phyloP scores from a whole-genome alignment of 2,888 invertebrate species.

The Trilocha varians region DNA sequence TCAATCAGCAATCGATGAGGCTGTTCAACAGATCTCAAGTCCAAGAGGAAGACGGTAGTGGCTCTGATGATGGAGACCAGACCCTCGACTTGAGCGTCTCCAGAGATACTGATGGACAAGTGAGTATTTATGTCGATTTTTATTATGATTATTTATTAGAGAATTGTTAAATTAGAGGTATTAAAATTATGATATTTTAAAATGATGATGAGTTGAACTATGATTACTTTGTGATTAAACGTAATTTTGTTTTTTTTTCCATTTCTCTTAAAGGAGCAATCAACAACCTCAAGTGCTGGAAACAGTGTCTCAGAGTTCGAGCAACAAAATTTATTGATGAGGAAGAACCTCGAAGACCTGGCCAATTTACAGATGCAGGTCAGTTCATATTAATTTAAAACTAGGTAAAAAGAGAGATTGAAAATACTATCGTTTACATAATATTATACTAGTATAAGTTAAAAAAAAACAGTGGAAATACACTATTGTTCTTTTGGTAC shows the following conservation, averaged over 20 bases:
- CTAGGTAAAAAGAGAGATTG: no score
- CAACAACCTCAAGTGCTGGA: conserved; percentile 65
- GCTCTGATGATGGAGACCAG: conserved; percentile 68
- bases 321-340: conserved; percentile 63
- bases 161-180: no score
- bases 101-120: conserved; percentile 67
- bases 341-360: conserved; percentile 65
- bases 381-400: conserved; percentile 7
- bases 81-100: conserved; percentile 66
- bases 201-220: no score
- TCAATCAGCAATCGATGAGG: conserved; percentile 64
- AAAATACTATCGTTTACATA: no score
- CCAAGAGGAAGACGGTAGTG: conserved; percentile 64
- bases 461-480: no score
- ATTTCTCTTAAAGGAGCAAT: conserved; percentile 44
- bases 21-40: conserved; percentile 49
- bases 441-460: no score
- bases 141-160: no score
- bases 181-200: no score
- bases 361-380: conserved; percentile 71
- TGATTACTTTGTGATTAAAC: no score
- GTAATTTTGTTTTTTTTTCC: conserved; percentile 2
- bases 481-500: no score
- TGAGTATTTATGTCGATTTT: conserved; percentile 23
- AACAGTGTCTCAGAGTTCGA: conserved; percentile 69